Percentiles rank a stretch among this genome's conserved stretches.
Evolutionary conservation across 2,888 invertebrate species (phyloP).

Genomic region (Drosophila neotestacea): DNA sequence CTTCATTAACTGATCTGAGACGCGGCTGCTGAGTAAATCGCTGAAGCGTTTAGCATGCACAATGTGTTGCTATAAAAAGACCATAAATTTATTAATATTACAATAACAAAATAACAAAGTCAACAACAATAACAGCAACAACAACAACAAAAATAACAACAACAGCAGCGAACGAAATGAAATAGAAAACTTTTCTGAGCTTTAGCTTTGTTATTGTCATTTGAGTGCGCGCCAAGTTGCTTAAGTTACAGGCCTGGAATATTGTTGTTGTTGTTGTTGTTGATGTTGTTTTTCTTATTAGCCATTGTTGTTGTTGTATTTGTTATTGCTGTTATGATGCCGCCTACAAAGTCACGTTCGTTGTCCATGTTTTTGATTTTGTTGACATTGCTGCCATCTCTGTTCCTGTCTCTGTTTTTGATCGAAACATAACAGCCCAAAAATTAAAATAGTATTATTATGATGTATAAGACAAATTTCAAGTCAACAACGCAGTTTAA

Average conservation of each 20-base stretch:
- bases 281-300: slow-evolving; percentile 14
- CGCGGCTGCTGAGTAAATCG: slow-evolving; percentile 50
- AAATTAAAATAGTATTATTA: slow-evolving; percentile 1
- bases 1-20: slow-evolving; percentile 40
- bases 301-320: slow-evolving; percentile 19
- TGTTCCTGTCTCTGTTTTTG: slow-evolving; percentile 9
- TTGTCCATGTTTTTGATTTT: slow-evolving; percentile 20
- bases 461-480: slow-evolving; percentile 39
- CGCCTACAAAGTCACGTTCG: slow-evolving; percentile 52
- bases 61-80: slow-evolving; percentile 44
- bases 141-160: slow-evolving; percentile 11
- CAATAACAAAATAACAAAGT: slow-evolving; percentile 46
- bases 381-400: slow-evolving; percentile 35
- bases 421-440: slow-evolving; percentile 24
- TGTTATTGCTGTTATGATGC: slow-evolving; percentile 6
- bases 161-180: slow-evolving; percentile 24
- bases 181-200: slow-evolving; percentile 61
- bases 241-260: slow-evolving; percentile 52
- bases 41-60: slow-evolving; percentile 68
- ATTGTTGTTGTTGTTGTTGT: slow-evolving; percentile 26
- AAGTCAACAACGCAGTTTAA: slow-evolving; percentile 14
- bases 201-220: slow-evolving; percentile 56
- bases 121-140: slow-evolving; percentile 19
- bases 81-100: slow-evolving; percentile 58
- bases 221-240: slow-evolving; percentile 56